These are phyloP conservation scores for Caradrina kadenii DNA, from an alignment of 2,888 invertebrate species.

Conservation along the genomic window DNA sequence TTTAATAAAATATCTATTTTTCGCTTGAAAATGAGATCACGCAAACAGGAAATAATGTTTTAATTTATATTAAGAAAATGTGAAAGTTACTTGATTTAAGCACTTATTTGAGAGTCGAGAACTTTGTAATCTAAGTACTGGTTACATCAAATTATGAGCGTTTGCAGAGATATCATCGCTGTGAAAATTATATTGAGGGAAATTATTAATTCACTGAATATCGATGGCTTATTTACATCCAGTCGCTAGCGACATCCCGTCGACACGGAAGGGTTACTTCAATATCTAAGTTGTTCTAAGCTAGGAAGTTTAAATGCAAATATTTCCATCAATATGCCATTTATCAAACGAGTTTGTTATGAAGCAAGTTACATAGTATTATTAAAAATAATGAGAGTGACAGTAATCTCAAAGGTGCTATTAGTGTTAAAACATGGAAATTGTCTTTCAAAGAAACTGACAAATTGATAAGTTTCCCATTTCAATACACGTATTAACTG, in stretches of 20 bases:
- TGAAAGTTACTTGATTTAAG: conserved; percentile 35
- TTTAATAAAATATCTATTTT: conserved; percentile 38
- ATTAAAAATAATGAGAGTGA: conserved; percentile 33
- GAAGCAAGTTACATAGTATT: background rate
- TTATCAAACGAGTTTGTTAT: conserved; percentile 24
- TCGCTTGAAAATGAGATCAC: conserved; percentile 24
- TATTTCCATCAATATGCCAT: conserved; percentile 17
- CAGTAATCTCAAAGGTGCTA: conserved; percentile 20
- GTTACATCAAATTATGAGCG: conserved; percentile 10
- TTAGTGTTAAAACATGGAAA: conserved; percentile 31
- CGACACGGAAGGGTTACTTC: conserved; percentile 24
- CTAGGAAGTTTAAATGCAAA: conserved; percentile 35
- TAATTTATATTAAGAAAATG: conserved; percentile 29
- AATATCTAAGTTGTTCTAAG: conserved; percentile 14
- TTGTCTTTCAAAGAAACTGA: conserved; percentile 24
- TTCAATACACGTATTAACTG: conserved; percentile 33
- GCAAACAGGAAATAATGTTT: conserved; percentile 14
- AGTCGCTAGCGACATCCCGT: conserved; percentile 12
- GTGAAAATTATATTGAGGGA: conserved; percentile 23
- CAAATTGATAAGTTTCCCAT: conserved; percentile 46
- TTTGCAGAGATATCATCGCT: conserved; percentile 17
- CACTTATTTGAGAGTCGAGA: conserved; percentile 6
- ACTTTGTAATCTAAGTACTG: background rate
- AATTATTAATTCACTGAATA: conserved; percentile 35
- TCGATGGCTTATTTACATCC: conserved; percentile 32